Evolutionary conservation across 2,888 invertebrate species (phyloP), one percentile per base, ranked within the genome.

Genomic region (Calameuta pallipes): DNA sequence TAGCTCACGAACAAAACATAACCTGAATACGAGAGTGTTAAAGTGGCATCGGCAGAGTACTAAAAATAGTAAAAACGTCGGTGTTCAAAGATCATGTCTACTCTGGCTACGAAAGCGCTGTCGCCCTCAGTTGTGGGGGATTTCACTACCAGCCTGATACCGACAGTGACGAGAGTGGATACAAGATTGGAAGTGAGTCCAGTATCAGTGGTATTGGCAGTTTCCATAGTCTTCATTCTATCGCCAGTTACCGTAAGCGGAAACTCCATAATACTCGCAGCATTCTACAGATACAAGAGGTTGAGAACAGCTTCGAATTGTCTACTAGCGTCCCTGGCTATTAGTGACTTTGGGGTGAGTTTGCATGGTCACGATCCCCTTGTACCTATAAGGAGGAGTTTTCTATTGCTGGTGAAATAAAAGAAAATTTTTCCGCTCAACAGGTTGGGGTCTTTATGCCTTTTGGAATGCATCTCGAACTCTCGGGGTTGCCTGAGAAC

Each of bases 261-360:
- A 75, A 94, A 94, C 86, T 92, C 93, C 1, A 90, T 94, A 79
- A 93, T 94, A 41, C 90, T 95, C 73, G 92, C 93, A 11, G 93
- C 94, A 1, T 93, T 94, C 89, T 93, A 93, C 85, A 92, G 93
- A 69, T 94, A 93, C 91, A 94, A 94, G 86, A 91, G 94, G 76
- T 91, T 94, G 73, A 91, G 94, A 82, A 94, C 94, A 33, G 94
- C 94, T 6, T 94, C 94, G 77, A 94, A 94, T 88, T 94, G 93
- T 84, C 91, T 94, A 76, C 92, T 94, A 77, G 93, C 93, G 82
- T 94, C 94, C 1, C 89, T 95, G 78, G 94, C 94, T 3, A 92
- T 93, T 69, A 94, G 94, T 15, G 95, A 94, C 87, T 91, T 94
- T 68, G 93, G 94, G 73, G 93, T 94, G 69, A 93, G 90, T 83